A percentile compares a stretch with the other conserved stretches of the same genome.
Evolutionary conservation across 2,113 vertebrate species (phyloP).

Genomic region (Zapus hudsonius): DNA sequence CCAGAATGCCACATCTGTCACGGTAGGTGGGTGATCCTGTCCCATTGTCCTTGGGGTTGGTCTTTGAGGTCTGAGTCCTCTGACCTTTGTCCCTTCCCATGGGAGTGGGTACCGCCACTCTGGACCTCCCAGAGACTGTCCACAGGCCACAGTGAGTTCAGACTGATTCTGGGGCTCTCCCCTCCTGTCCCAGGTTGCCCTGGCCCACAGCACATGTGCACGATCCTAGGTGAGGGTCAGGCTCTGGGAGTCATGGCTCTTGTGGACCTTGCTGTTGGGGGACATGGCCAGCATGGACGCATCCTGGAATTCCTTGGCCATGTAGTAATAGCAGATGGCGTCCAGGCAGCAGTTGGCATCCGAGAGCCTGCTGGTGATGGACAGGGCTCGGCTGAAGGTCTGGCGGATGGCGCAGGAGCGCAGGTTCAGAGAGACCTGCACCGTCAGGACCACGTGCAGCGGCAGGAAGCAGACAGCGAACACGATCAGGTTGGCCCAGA

Average conservation of each 20-base stretch:
- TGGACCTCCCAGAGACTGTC: background rate
- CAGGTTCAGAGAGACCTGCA: background rate
- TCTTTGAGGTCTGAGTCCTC: background rate
- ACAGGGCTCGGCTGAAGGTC: accelerated
- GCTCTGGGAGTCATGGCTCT: conserved; percentile 63
- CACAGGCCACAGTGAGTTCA: background rate
- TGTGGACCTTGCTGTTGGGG: background rate
- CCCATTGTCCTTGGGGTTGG: background rate
- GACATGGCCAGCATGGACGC: conserved; percentile 19
- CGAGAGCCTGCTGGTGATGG: conserved; percentile 68
- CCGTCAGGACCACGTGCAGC: conserved; percentile 65
- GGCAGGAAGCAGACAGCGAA: conserved; percentile 87
- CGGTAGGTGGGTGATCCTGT: background rate
- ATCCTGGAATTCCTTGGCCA: conserved; percentile 84
- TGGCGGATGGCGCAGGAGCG: background rate
- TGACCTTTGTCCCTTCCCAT: background rate
- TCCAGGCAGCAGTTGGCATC: conserved; percentile 88
- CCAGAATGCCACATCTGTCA: accelerated
- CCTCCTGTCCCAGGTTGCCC: background rate
- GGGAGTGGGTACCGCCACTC: accelerated
- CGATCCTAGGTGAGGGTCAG: background rate
- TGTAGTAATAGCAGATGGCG: conserved; percentile 87
- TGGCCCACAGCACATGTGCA: accelerated
- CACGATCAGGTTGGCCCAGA: conserved; percentile 84
- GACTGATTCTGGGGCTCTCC: background rate